Evolutionary conservation across 2,797 vertebrate genomes (phyloP), one percentile per base, ranked within the genome.

Genomic region (Adrianichthys oophorus): DNA sequence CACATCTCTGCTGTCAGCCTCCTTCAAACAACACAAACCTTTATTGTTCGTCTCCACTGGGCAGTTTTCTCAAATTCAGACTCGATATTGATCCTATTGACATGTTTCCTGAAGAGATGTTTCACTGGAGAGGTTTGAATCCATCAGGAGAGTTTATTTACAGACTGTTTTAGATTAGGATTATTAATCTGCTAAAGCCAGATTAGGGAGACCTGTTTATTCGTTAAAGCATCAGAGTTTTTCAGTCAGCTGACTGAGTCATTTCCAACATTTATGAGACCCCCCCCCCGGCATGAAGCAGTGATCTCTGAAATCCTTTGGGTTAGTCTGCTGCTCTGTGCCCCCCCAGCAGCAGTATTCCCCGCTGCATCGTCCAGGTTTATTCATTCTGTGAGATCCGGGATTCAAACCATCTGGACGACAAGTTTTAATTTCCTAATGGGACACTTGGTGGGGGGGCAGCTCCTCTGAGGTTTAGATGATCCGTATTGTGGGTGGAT

Each of bases 361-460:
- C 18, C 1, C 1, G 4, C 48, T 4, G 53, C 54, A 62, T 72
- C 44, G 41, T 58, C 32, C 78, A 66, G 62, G 71, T 84, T 72
- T 65, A 79, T 65, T 56, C 63, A 65, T 82, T 82, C 65, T 65
- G 78, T 85, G 83, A 89, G 80, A 85, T 87, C 82, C 82, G 50
- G 85, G 82, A 90, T 89, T 84, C 65, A 81, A 52, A 72, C 84
- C 90, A 89, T 90, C 86, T 90, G 89, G 86, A 79, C 61, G 66
- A 62, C 66, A 64, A 68, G 60, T 83, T 89, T 85, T 83, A 89
- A 83, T 90, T 84, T 85, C 86, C 77, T 91, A 91, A 92, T 89
- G 83, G 80, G 70, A 70, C 52, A 73, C 78, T 79, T 85, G 85
- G 79, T 78, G 76, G 72, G 77, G 70, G 82, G 69, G 56, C n/a